These are phyloP conservation scores for Tetragonula clypearis DNA, from an alignment of 1,140 invertebrate species.

Conservation along the genomic window DNA sequence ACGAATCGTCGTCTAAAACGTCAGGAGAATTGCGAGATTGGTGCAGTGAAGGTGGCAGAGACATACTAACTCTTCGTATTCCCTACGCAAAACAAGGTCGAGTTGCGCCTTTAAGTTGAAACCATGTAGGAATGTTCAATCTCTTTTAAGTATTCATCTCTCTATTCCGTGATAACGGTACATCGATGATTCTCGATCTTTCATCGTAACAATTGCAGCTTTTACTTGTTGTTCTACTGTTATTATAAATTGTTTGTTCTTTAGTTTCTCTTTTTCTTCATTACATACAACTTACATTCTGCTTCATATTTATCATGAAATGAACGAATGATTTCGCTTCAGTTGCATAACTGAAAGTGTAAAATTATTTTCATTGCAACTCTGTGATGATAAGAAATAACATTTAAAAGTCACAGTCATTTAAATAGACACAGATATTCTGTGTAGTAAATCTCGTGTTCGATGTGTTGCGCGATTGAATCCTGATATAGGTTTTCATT, in stretches of 20 bases:
- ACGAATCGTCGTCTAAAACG: constrained; percentile 11
- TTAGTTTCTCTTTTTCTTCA: background rate
- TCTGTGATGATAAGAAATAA: background rate
- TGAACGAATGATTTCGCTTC: background rate
- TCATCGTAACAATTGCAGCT: constrained; percentile 7
- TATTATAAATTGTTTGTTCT: background rate
- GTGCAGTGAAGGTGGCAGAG: background rate
- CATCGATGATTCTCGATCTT: constrained; percentile 15
- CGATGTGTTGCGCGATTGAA: background rate
- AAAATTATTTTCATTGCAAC: background rate
- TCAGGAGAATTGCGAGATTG: background rate
- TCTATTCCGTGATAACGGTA: constrained; percentile 52
- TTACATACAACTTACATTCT: background rate
- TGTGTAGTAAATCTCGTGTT: background rate
- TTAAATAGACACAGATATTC: background rate
- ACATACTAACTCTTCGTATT: constrained; percentile 26
- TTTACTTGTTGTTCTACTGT: background rate
- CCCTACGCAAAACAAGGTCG: constrained; percentile 22
- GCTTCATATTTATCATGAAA: background rate
- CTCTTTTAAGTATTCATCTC: constrained; percentile 37
- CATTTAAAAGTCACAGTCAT: background rate
- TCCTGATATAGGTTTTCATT: constrained; percentile 2
- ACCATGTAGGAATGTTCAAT: background rate
- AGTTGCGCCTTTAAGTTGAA: constrained; percentile 25
- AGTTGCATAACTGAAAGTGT: background rate